Evolutionary conservation across 1,140 invertebrate species (phyloP).

Genomic region (Drosophila rhopaloa): DNA sequence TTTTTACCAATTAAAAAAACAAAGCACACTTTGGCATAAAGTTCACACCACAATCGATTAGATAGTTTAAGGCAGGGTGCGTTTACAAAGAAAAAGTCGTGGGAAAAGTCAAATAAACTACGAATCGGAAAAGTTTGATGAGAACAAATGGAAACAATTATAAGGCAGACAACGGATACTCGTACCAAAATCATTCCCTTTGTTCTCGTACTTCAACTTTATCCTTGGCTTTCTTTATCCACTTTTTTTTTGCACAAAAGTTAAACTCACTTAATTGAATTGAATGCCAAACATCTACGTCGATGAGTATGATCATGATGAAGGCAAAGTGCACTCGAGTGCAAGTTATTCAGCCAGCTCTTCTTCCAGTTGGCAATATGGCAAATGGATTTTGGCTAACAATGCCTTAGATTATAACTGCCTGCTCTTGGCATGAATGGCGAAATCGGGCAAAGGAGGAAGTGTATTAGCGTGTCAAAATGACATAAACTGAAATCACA

Average conservation of each 20-base stretch:
- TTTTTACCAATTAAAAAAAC: neutral
- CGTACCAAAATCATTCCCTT: conserved; percentile 16
- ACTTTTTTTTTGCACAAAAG: conserved; percentile 22
- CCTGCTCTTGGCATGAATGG: conserved; percentile 6
- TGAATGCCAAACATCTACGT: conserved; percentile 62
- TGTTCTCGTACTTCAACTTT: conserved; percentile 43
- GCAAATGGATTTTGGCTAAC: conserved; percentile 53
- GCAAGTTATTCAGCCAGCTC: conserved; percentile 31
- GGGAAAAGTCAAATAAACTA: conserved; percentile 58
- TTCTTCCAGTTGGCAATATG: conserved; percentile 39
- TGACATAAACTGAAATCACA: conserved; percentile 78
- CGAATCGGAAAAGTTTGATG: conserved; percentile 56
- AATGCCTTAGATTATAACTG: conserved; percentile 57
- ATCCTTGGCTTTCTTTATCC: conserved; percentile 27
- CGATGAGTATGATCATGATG: conserved; percentile 14
- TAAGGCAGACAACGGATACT: conserved; percentile 29
- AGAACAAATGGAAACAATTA: conserved; percentile 72
- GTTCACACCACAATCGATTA: conserved; percentile 7
- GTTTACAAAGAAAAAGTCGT: conserved; percentile 3
- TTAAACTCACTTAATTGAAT: conserved; percentile 73
- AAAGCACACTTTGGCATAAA: conserved; percentile 16
- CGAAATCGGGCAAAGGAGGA: conserved; percentile 2
- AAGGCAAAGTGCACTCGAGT: conserved; percentile 60
- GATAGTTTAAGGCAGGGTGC: neutral
- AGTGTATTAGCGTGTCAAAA: conserved; percentile 71